These are phyloP conservation scores for Cecropterus lyciades DNA, from an alignment of 1,140 invertebrate species.

Conservation along the genomic window DNA sequence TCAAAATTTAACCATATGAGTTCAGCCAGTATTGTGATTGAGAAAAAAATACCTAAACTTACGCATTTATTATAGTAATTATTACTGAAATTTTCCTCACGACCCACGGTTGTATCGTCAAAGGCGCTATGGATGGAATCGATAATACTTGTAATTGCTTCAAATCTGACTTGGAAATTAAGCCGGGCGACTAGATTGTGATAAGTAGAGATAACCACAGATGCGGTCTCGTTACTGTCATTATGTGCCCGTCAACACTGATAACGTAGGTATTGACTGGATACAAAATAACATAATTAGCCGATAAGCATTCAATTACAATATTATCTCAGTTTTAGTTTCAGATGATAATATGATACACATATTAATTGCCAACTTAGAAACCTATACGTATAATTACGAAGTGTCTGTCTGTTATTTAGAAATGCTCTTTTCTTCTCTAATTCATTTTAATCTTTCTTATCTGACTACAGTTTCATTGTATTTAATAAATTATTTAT, in stretches of 20 bases:
- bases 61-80: no score
- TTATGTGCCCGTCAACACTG: constrained; percentile 26
- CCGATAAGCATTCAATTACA: constrained; percentile 29
- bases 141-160: constrained; percentile 32
- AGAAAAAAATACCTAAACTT: no score
- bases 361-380: constrained; percentile 6
- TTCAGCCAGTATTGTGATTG: no score
- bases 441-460: no score
- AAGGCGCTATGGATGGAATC: constrained; percentile 25
- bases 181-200: constrained; percentile 25
- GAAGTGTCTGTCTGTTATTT: no score
- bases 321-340: constrained; percentile 20
- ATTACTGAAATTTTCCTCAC: constrained; percentile 22
- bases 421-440: no score
- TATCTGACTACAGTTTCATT: no score
- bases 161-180: constrained; percentile 31
- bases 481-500: no score
- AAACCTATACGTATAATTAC: background rate
- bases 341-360: constrained; percentile 11
- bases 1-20: no score
- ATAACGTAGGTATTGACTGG: constrained; percentile 18
- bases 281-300: constrained; percentile 26
- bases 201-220: constrained; percentile 31
- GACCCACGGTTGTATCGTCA: constrained; percentile 19
- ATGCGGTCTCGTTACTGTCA: constrained; percentile 26